These are phyloP conservation scores for Myotis davidii DNA, from an alignment of 2,113 vertebrate genomes.

Conservation along the genomic window DNA sequence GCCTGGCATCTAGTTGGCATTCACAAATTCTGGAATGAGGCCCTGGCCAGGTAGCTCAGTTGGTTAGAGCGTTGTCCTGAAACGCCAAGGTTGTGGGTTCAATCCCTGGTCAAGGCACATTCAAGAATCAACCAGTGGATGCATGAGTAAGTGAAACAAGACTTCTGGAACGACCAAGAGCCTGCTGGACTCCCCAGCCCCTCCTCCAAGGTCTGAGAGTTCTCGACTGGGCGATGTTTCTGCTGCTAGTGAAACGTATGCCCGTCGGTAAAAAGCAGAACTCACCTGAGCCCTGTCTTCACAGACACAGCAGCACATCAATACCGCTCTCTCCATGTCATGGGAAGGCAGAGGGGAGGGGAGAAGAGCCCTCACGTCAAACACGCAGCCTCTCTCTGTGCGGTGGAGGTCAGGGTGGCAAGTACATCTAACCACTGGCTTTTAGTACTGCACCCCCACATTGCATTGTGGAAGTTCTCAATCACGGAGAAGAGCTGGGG, in stretches of 20 bases:
- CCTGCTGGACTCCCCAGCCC: not conserved
- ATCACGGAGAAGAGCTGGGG: not conserved
- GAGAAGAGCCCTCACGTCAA: not conserved
- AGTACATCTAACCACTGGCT: not conserved
- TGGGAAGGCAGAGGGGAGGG: not conserved
- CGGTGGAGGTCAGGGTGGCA: not conserved
- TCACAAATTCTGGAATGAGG: not conserved
- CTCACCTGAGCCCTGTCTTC: not conserved
- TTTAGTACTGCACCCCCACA: not conserved
- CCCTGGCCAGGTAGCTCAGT: not conserved
- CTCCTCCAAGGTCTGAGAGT: not conserved
- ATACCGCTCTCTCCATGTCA: fast-evolving
- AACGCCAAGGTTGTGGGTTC: not conserved
- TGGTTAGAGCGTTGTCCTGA: not conserved
- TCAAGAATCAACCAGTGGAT: not conserved
- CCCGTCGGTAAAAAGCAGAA: not conserved
- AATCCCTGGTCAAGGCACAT: not conserved
- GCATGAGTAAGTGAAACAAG: not conserved
- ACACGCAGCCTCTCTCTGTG: fast-evolving
- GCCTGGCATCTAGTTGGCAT: not conserved
- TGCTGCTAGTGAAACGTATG: not conserved
- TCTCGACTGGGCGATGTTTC: not conserved
- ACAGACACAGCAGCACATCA: not conserved
- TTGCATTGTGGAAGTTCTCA: not conserved
- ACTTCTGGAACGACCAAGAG: not conserved